Percentiles rank a stretch among this genome's conserved stretches.
phyloP scores from a whole-genome alignment of 1,140 invertebrate genomes.

The Caligus rogercresseyi region DNA sequence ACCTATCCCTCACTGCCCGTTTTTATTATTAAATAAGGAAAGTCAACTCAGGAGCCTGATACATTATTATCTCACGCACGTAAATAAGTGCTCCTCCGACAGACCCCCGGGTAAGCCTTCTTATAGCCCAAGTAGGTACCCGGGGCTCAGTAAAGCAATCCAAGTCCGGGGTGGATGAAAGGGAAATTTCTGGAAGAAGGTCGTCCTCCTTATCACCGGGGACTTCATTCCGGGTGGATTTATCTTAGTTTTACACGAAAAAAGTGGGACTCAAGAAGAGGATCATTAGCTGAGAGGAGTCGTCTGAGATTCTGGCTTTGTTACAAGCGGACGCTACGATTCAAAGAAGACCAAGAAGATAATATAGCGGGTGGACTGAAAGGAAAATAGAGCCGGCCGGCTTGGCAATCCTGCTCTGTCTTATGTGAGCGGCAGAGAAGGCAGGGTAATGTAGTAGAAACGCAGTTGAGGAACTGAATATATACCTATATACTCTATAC shows the following conservation, averaged over 20 bases:
- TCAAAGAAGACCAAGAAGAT: neutral
- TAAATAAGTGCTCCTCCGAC: neutral
- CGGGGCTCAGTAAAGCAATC: too few relatives aligned
- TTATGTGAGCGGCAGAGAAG: too few relatives aligned
- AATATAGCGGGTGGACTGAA: neutral
- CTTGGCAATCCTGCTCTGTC: neutral
- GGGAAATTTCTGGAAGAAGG: too few relatives aligned
- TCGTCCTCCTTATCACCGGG: too few relatives aligned
- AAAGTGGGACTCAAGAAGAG: neutral
- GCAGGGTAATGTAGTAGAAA: too few relatives aligned
- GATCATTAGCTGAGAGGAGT: neutral
- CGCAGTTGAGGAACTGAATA: too few relatives aligned
- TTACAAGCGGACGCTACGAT: neutral
- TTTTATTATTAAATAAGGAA: slow-evolving; percentile 1
- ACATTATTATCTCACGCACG: neutral
- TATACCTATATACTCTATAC: too few relatives aligned
- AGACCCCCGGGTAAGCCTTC: neutral
- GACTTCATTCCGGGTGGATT: neutral
- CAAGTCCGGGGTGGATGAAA: too few relatives aligned
- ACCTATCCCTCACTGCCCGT: neutral
- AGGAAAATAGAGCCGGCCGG: neutral
- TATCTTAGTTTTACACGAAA: neutral
- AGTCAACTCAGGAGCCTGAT: neutral
- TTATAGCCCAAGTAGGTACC: too few relatives aligned
- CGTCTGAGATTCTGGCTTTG: neutral